These are phyloP conservation scores for Ganaspis brasiliensis DNA, from an alignment of 2,888 invertebrate species.

Conservation along the genomic window DNA sequence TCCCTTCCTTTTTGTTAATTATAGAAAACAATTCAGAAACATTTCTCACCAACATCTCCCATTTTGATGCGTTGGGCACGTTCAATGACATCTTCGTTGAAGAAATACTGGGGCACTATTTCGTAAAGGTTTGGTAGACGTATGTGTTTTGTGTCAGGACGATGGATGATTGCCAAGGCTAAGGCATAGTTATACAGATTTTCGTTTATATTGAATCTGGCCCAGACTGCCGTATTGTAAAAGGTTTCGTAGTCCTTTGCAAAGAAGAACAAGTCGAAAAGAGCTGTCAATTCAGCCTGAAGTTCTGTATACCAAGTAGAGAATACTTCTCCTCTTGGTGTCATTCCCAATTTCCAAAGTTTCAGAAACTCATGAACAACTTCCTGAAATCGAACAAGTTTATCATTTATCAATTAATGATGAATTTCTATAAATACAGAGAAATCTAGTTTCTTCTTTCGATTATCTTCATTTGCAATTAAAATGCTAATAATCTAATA, in stretches of 20 bases:
- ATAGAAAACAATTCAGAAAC: too few relatives aligned
- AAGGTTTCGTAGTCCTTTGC: conserved; percentile 85
- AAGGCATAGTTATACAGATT: conserved; percentile 85
- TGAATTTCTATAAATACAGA: too few relatives aligned
- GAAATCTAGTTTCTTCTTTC: conserved; percentile 75
- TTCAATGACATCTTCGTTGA: conserved; percentile 83
- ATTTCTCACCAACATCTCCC: conserved; percentile 65
- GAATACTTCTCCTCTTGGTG: conserved; percentile 74
- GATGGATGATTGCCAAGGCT: conserved; percentile 84
- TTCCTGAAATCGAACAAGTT: conserved; percentile 74
- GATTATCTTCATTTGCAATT: conserved; percentile 75
- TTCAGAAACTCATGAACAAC: conserved; percentile 81
- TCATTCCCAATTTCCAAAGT: conserved; percentile 75
- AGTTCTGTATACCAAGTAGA: conserved; percentile 75
- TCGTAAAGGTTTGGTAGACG: conserved; percentile 87
- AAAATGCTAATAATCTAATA: not conserved
- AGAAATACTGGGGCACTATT: conserved; percentile 85
- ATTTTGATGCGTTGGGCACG: conserved; percentile 67
- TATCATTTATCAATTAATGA: conserved; percentile 72
- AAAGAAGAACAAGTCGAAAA: conserved; percentile 83
- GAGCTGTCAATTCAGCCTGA: conserved; percentile 81
- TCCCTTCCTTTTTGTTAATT: too few relatives aligned
- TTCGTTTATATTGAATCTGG: conserved; percentile 84
- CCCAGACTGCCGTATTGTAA: conserved; percentile 83
- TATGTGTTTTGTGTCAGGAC: conserved; percentile 83